Evolutionary conservation across 2,797 vertebrate species (phyloP), one percentile per base, ranked within the genome.

Genomic region (Limosa lapponica): DNA sequence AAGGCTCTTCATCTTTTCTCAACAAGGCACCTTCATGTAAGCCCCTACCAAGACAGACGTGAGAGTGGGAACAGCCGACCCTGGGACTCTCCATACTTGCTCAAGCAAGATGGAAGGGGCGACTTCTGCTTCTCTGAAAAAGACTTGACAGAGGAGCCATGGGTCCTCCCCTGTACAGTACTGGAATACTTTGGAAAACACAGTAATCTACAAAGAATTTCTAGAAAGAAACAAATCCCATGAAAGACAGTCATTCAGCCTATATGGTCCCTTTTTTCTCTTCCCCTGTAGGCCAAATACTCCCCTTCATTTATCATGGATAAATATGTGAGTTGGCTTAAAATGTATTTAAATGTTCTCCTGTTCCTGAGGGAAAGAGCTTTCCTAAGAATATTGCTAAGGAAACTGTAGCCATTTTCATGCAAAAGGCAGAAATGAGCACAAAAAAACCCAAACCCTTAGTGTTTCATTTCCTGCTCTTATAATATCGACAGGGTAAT

Each of bases 391-490:
- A 52, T 58, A 94, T 79, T 93, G 69, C 48, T 75, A 89, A 89
- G 74, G 74, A 89, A 73, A 91, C 71, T 91, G 65, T 34, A 89
- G 39, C 71, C 54, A 34, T 95, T 95, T 59, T 74, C 82, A 81
- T 83, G 77, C 64, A 93, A 83, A 93, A 95, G 49, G 41, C 46
- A 95, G 77, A 87, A 94, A 86, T 13, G 51, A 73, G 61, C 37
- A 83, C 49, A 64, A 49, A 90, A 84, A 62, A 43, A 30, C 20
- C 20, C n/a, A n/a, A 18, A 0, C 1, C 11, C 17, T 39, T 78
- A 57, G 55, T 71, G n/a, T 37, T 49, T 79, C 69, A 54, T 71
- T 80, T 75, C 66, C 82, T 75, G 12, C 41, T 69, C 67, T 39
- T 78, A 39, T 8, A 30, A 10, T 34, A 90, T 27, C 16, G 37